Percentiles rank a stretch among this genome's conserved stretches.
Evolutionary conservation across 1,140 invertebrate genomes (phyloP).

Genomic region (Brachionus rotundiformis): DNA sequence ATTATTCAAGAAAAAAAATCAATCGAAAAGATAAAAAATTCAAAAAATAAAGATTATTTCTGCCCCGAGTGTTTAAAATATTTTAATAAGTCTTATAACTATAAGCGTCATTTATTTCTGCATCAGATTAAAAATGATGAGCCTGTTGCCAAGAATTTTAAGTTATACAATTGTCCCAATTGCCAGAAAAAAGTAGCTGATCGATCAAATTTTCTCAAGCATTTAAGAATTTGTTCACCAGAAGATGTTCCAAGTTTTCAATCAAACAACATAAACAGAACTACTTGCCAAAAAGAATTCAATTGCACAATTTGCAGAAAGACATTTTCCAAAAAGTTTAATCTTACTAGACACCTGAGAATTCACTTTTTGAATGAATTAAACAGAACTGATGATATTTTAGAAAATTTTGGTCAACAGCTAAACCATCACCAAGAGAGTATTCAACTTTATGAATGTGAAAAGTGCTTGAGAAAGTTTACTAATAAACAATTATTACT

Average conservation of each 20-base stretch:
- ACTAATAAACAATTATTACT: not conserved
- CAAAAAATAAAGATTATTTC: not conserved
- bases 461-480: not conserved
- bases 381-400: not conserved
- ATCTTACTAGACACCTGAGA: not conserved
- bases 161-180: not conserved
- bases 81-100: conserved; percentile 14
- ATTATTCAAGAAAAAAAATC: not conserved
- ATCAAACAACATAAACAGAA: not conserved
- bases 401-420: too few species aligned
- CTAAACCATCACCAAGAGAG: too few species aligned
- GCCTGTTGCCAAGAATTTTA: not conserved
- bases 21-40: not conserved
- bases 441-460: conserved; percentile 4
- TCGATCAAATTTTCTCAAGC: conserved; percentile 15
- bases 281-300: not conserved
- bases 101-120: conserved; percentile 20
- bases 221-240: not conserved
- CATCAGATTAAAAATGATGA: not conserved
- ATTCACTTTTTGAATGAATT: conserved; percentile 11
- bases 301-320: not conserved
- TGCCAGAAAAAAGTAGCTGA: not conserved
- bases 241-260: not conserved
- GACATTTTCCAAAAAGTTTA: conserved; percentile 3
- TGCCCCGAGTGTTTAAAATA: not conserved